phyloP scores from a whole-genome alignment of 2,888 invertebrate species.

The Drosophila formosana region DNA sequence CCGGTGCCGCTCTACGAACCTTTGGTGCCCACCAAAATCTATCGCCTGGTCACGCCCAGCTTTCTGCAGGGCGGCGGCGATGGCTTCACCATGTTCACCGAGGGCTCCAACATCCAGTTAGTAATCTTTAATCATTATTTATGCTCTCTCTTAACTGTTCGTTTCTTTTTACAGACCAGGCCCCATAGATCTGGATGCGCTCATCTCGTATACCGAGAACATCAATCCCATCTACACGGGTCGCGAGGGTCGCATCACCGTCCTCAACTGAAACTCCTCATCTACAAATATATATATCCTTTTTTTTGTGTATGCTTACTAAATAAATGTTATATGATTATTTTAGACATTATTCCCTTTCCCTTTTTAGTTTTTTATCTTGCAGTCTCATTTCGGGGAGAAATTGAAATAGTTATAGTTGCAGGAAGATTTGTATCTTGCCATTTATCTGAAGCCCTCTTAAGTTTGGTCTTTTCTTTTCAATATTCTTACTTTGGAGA shows the following conservation, averaged over 20 bases:
- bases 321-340: slow-evolving; percentile 18
- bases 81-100: slow-evolving; percentile 86
- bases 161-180: slow-evolving; percentile 40
- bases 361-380: not conserved
- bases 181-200: slow-evolving; percentile 74
- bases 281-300: not conserved
- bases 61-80: slow-evolving; percentile 90
- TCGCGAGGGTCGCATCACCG: slow-evolving; percentile 73
- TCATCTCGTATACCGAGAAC: slow-evolving; percentile 63
- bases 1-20: slow-evolving; percentile 88
- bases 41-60: slow-evolving; percentile 88
- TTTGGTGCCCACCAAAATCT: slow-evolving; percentile 86
- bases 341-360: not conserved
- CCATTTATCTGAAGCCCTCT: too few relatives aligned
- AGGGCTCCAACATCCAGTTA: slow-evolving; percentile 81
- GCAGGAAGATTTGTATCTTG: too few relatives aligned
- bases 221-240: slow-evolving; percentile 69
- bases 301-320: slow-evolving; percentile 12
- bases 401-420: too few relatives aligned
- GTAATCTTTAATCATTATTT: slow-evolving; percentile 23
- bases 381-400: too few relatives aligned
- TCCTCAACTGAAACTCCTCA: slow-evolving; percentile 36
- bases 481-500: too few relatives aligned
- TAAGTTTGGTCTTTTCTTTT: too few relatives aligned
- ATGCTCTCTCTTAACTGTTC: not conserved